Conservation (phyloP, 2,113 vertebrate species). For the Rattus rattus region DNA sequence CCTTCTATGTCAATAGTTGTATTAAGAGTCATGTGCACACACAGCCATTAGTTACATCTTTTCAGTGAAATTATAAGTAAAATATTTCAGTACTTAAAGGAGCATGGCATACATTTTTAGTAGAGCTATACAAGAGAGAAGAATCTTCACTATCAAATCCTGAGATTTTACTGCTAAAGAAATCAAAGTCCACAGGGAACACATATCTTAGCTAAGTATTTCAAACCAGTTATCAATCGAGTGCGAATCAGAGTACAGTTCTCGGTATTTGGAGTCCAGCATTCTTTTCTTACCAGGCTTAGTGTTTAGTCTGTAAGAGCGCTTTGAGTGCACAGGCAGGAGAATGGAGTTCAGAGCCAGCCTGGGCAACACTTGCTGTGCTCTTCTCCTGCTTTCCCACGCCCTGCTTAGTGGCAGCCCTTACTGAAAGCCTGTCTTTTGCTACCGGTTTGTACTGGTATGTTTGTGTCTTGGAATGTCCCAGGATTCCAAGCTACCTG, state of each 20-base stretch:
- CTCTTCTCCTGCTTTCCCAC: background rate
- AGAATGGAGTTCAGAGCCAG: background rate
- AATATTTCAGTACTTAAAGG: background rate
- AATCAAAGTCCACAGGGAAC: background rate
- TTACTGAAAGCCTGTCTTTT: background rate
- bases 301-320: background rate
- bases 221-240: background rate
- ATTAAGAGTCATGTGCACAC: background rate
- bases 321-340: background rate
- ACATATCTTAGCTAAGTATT: background rate
- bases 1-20: slow-evolving; percentile 5
- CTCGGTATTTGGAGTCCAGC: background rate
- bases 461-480: slow-evolving; percentile 15
- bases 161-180: slow-evolving; percentile 9
- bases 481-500: background rate
- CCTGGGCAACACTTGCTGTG: background rate
- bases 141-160: background rate
- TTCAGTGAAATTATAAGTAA: background rate
- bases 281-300: background rate
- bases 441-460: background rate
- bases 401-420: background rate
- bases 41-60: background rate
- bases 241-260: background rate
- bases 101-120: background rate
- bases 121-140: background rate